Base-by-base conservation (phyloP, 2,113 vertebrate genomes). In the Gila orcuttii region DNA sequence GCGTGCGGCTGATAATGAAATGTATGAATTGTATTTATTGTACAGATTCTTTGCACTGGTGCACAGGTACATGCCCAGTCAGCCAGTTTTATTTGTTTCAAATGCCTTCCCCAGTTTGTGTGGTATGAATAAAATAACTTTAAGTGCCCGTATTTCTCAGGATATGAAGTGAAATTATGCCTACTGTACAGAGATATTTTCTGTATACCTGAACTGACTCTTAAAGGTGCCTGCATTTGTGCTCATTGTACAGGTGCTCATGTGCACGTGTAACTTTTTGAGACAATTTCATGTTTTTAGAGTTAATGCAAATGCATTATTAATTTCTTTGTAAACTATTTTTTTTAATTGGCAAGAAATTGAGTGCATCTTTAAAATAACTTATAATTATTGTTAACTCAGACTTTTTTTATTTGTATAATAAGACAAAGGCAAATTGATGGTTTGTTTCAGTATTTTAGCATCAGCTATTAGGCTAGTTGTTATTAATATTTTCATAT, bases 21-120 rank as follows among this genome's bases (percentile, higher is more conserved):
- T 83, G 50, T 73, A 28, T 55, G 80, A 52, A 31, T 71, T 71
- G 79, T 81, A 25, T 45, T 81, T 81, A 66, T 66, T 66, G 39
- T 81, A 64, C 39, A 50, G 45, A 69, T 68, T 82, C 4, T 11
- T 15, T 52, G 25, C 80, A 33, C 47, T 50, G 21, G 11, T 69
- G 62, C 19, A 52, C 62, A 69, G 28, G 7, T 69, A 82, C 45
- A 52, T 69, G 62, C 28, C 79, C 62, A 68, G 62, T 82, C 79
- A 82, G 17, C 21, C 78, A 45, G 28, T 31, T 77, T 68, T 21
- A 25, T 64, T 64, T 59, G 52, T 36, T 57, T 79, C 52, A 39
- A 19, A 64, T 64, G 33, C 13, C 57, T 80, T 80, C 25, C 42
- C 4, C 10, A 47, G 73, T 50, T n/a, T 80, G 21, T 80, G 78